Percentiles rank a stretch among this genome's conserved stretches.
Evolutionary conservation across 2,888 invertebrate species (phyloP).

Genomic region (Colostygia pectinataria): DNA sequence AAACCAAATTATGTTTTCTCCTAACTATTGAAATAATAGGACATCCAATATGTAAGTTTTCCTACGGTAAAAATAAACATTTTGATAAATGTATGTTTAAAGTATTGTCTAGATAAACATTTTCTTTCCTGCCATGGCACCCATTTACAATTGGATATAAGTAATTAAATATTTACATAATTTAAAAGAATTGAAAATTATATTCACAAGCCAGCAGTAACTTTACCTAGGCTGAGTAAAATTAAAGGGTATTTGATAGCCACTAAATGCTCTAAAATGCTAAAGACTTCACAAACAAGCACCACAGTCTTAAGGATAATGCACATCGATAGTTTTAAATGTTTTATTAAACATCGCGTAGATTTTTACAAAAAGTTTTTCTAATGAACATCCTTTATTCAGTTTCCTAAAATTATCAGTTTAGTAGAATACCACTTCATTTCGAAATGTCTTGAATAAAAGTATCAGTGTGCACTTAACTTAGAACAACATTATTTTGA

Average conservation of each 20-base stretch:
- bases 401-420: too few species aligned
- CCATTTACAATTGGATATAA: slow-evolving; percentile 14
- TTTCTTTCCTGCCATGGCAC: slow-evolving; percentile 32
- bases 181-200: slow-evolving; percentile 2
- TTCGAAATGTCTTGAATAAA: background rate
- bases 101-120: background rate
- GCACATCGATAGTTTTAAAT: slow-evolving; percentile 6
- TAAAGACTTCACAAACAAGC: slow-evolving; percentile 60
- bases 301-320: slow-evolving; percentile 46
- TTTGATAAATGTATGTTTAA: background rate
- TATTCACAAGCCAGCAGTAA: background rate
- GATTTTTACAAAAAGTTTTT: too few species aligned
- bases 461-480: slow-evolving; percentile 7
- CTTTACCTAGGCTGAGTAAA: background rate
- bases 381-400: too few species aligned
- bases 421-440: too few species aligned
- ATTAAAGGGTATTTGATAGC: slow-evolving; percentile 32
- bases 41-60: slow-evolving; percentile 7
- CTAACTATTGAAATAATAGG: slow-evolving; percentile 1
- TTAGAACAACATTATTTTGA: slow-evolving; percentile 2
- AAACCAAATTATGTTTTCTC: slow-evolving; percentile 14
- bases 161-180: slow-evolving; percentile 12
- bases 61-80: background rate
- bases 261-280: slow-evolving; percentile 80
- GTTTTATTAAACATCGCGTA: too few species aligned